Percentiles rank a stretch among this genome's conserved stretches.
phyloP scores from a whole-genome alignment of 2,113 vertebrate species.

The Notarius lentiginosus region DNA sequence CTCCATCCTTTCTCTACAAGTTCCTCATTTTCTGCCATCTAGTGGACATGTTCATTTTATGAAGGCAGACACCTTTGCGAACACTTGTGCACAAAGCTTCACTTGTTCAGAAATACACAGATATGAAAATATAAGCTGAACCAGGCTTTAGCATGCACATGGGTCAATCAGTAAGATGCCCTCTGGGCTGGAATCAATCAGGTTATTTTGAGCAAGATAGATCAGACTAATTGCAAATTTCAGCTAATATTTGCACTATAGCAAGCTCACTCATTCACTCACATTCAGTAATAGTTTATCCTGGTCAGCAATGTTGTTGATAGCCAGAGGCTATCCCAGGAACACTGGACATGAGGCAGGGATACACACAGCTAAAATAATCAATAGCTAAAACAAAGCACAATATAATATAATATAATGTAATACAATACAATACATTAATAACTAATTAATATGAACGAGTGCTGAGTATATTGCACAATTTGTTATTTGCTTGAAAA shows the following conservation, averaged over 20 bases:
- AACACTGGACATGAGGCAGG: neutral
- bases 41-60: neutral
- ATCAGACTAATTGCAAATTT: neutral
- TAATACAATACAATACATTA: too few relatives aligned
- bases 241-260: neutral
- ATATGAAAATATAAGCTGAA: neutral
- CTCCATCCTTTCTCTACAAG: neutral
- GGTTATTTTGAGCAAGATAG: neutral
- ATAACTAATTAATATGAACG: too few relatives aligned
- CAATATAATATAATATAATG: neutral
- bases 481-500: neutral
- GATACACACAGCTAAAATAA: neutral
- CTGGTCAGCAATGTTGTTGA: neutral
- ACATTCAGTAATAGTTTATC: neutral
- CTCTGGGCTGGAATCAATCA: neutral
- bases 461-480: neutral
- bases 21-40: neutral
- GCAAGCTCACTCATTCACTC: neutral
- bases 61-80: neutral
- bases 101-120: neutral
- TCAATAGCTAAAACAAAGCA: neutral
- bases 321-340: too few relatives aligned
- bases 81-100: neutral
- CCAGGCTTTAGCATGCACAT: neutral
- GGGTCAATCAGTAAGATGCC: neutral